Conservation (phyloP, 1,140 invertebrate genomes). For the Procambarus virginalis region DNA sequence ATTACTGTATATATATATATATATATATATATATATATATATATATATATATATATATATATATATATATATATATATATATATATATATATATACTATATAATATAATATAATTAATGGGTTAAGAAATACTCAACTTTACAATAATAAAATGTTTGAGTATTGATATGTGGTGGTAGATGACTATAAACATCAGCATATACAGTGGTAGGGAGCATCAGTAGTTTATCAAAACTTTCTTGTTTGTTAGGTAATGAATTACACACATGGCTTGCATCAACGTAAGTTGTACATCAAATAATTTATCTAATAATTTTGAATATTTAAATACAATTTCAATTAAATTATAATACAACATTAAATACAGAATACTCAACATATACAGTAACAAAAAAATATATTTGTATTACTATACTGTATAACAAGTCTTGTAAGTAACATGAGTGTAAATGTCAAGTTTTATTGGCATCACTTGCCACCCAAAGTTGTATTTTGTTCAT, state of each 20-base stretch:
- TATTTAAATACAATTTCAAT: neutral
- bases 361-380: neutral
- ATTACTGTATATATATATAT: no score
- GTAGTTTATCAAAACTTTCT: neutral
- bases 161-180: constrained; percentile 11
- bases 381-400: neutral
- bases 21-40: no score
- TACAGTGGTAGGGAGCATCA: neutral
- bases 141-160: neutral
- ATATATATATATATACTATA: no score
- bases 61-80: no score
- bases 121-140: neutral
- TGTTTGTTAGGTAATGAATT: neutral
- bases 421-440: neutral
- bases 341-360: neutral
- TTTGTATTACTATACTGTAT: neutral
- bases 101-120: neutral
- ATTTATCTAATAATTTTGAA: neutral
- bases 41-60: no score
- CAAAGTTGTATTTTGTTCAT: neutral
- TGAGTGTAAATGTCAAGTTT: neutral
- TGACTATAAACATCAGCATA: constrained; percentile 1
- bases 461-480: neutral
- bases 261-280: neutral
- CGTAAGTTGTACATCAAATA: neutral